These are phyloP conservation scores for Gambusia holbrooki DNA, from an alignment of 2,113 vertebrate species.

Conservation along the genomic window DNA sequence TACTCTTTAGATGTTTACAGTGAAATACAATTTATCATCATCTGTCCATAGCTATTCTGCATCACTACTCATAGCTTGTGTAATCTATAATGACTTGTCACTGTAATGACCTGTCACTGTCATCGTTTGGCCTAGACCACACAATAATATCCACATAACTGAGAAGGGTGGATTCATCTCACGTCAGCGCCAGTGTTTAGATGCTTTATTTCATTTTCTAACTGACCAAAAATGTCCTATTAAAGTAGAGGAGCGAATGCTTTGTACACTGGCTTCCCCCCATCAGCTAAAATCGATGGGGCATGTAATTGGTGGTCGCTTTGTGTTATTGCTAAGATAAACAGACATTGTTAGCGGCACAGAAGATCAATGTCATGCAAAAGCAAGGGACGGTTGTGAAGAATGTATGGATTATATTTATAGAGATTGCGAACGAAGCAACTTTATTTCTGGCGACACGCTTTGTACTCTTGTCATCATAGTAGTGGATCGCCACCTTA, in stretches of 20 bases:
- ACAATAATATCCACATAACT: conserved; percentile 33
- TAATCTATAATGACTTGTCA: conserved; percentile 3
- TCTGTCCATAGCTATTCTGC: conserved; percentile 33
- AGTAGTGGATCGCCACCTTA: conserved; percentile 17
- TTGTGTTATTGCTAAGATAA: conserved; percentile 76
- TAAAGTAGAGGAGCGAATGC: conserved; percentile 68
- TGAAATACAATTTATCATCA: conserved; percentile 27
- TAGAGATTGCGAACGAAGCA: conserved; percentile 29
- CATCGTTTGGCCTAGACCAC: conserved; percentile 58
- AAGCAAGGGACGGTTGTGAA: conserved; percentile 35
- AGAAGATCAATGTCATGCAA: conserved; percentile 66
- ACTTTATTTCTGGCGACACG: conserved; percentile 20
- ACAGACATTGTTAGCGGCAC: conserved; percentile 67
- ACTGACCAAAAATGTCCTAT: conserved; percentile 62
- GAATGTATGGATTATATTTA: conserved; percentile 43
- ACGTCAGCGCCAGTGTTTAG: conserved; percentile 45
- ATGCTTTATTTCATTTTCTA: conserved; percentile 56
- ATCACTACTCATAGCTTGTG: conserved; percentile 26
- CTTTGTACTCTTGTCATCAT: not conserved
- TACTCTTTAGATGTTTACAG: not conserved
- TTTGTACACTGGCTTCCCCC: conserved; percentile 64
- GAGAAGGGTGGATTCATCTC: conserved; percentile 49
- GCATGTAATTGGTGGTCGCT: conserved; percentile 76
- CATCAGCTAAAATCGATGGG: conserved; percentile 71
- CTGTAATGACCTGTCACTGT: conserved; percentile 46